These are phyloP conservation scores for Sebastes elongatus DNA, from an alignment of 2,797 vertebrate genomes.

Conservation along the genomic window DNA sequence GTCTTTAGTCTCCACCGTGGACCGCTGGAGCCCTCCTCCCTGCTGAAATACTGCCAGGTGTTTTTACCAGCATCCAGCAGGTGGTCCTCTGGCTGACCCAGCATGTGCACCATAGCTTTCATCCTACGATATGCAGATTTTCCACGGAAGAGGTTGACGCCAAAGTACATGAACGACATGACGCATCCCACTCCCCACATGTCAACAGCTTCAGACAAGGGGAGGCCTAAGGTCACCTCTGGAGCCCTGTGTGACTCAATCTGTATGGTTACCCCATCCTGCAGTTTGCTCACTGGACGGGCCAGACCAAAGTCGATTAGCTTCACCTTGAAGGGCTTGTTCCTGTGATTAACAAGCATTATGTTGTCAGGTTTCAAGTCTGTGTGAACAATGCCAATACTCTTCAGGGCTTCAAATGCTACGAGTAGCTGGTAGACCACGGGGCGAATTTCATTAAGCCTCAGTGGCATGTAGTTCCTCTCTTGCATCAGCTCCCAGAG, in stretches of 20 bases:
- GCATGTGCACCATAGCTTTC: not conserved
- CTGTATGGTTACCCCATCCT: not conserved
- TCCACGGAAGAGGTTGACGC: not conserved
- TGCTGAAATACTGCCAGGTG: not conserved
- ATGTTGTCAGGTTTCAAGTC: constrained; percentile 34
- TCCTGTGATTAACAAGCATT: constrained; percentile 19
- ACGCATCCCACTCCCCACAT: constrained; percentile 26
- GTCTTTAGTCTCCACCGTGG: not conserved
- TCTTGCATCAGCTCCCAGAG: not conserved
- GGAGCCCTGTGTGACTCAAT: not conserved
- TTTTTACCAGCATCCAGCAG: not conserved
- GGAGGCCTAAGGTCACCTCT: constrained; percentile 18
- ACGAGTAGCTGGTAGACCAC: constrained; percentile 3
- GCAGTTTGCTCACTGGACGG: not conserved
- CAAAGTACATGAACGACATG: not conserved
- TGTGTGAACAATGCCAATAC: constrained; percentile 4
- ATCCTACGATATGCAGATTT: not conserved
- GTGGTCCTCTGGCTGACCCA: not conserved
- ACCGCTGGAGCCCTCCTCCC: not conserved
- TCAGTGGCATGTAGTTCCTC: not conserved
- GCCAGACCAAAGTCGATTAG: constrained; percentile 27
- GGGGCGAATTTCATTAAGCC: not conserved
- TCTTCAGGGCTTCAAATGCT: constrained; percentile 11
- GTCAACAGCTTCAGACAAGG: not conserved
- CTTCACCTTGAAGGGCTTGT: constrained; percentile 16